These are phyloP conservation scores for Anisognathus igniventris DNA, from an alignment of 2,797 vertebrate genomes.

Conservation along the genomic window DNA sequence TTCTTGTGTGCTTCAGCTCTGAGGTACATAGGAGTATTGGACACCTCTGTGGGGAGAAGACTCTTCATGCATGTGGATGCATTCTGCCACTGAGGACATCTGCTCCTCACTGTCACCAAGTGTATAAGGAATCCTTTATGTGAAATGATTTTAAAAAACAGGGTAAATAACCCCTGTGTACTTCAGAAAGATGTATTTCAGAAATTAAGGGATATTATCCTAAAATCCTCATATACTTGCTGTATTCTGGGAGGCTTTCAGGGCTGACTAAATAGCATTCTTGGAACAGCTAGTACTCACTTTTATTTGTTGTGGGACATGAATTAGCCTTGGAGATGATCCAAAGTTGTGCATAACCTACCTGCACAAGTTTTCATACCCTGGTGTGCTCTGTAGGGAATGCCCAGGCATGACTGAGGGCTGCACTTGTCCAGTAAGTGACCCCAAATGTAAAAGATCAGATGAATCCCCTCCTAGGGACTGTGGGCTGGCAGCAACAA, in stretches of 20 bases:
- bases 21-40: not conserved
- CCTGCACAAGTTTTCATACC: not conserved
- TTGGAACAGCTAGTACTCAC: not conserved
- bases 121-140: not conserved
- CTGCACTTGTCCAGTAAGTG: not conserved
- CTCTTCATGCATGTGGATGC: not conserved
- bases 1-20: not conserved
- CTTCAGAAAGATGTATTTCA: not conserved
- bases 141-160: not conserved
- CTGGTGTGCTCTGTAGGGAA: not conserved
- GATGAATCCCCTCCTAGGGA: not conserved
- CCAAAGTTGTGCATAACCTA: not conserved
- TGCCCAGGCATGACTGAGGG: not conserved
- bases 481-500: not conserved
- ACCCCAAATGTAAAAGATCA: not conserved
- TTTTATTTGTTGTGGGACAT: not conserved
- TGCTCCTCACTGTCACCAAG: not conserved
- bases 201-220: not conserved
- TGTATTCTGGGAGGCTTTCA: not conserved
- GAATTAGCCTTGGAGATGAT: not conserved
- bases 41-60: not conserved
- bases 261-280: not conserved
- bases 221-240: not conserved
- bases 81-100: not conserved
- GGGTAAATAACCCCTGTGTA: not conserved